phyloP scores from a whole-genome alignment of 2,797 vertebrate species.

The Stomatorhinus walkeri region DNA sequence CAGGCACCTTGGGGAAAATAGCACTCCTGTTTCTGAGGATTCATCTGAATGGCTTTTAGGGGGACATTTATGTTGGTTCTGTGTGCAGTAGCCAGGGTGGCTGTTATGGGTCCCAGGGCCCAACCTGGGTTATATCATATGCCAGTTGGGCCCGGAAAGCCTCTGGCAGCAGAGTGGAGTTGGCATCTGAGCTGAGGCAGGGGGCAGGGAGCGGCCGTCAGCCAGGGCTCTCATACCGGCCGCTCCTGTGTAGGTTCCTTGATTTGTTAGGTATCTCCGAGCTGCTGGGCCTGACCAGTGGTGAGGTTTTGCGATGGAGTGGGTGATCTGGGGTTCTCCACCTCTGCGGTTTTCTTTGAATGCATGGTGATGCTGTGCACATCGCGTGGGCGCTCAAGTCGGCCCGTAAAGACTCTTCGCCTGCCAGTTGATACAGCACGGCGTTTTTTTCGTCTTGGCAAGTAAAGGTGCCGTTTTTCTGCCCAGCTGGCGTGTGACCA shows the following conservation, averaged over 20 bases:
- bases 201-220: not conserved
- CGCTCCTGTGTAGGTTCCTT: not conserved
- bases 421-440: not conserved
- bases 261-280: not conserved
- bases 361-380: not conserved
- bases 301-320: not conserved
- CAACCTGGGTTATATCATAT: not conserved
- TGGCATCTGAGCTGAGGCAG: not conserved
- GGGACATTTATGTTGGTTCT: not conserved
- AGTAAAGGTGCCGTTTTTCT: not conserved
- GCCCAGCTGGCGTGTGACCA: constrained; percentile 1
- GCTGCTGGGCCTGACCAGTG: not conserved
- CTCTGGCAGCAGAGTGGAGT: not conserved
- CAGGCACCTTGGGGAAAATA: not conserved
- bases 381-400: not conserved
- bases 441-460: not conserved
- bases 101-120: not conserved
- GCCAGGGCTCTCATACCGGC: not conserved
- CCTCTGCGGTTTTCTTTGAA: not conserved
- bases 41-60: not conserved
- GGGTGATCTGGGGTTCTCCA: not conserved
- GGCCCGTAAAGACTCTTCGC: not conserved
- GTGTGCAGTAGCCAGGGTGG: not conserved
- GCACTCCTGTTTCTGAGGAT: not conserved
- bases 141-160: not conserved